Base-by-base conservation (phyloP, 1,140 invertebrate species). In the Zaprionus taronus region DNA sequence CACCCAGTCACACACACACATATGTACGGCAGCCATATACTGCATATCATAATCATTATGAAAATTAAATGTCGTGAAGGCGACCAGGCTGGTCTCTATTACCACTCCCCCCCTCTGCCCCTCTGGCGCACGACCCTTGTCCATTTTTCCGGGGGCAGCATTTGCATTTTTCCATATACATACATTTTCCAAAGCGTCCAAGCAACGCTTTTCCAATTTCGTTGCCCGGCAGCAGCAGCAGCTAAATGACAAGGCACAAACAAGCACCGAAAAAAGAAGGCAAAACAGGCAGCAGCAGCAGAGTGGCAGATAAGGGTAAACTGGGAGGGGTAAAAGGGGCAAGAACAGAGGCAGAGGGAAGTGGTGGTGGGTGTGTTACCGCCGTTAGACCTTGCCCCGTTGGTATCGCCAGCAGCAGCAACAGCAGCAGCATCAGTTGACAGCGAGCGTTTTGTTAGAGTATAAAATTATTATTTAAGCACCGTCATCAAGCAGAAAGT, bases 401-500 rank as follows among this genome's bases (percentile, higher is more conserved):
- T 51, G 51, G 55, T 77, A 84, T 83, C 71, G 80, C 81, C 83
- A 83, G 9, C 31, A 34, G 31, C 1, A 31, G 28, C 28, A 31
- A 1, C 28, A 31, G 28, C 28, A 31, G 7, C 31, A 34, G 31
- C 31, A 34, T 34, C 31, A 34, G 77, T 87, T 80, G 73, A 70
- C 51, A 60, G 72, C 12, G 56, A 65, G 44, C 81, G 78, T 83
- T 90, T 84, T 90, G 85, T 85, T 81, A 83, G 79, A 80, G 85
- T 90, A 90, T 90, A 90, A 91, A 91, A 91, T 91, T 91, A 84
- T 91, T 84, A 87, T 91, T 91, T 91, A 91, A 91, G 89, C 89
- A 91, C 83, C 83, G 87, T 91, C 87, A 91, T 91, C 87, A 91
- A 91, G 81, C 83, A 87, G 76, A 89, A 90, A 87, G 84, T 87